These are phyloP conservation scores for Glossosoma conforme DNA, from an alignment of 1,140 invertebrate genomes.

Conservation along the genomic window DNA sequence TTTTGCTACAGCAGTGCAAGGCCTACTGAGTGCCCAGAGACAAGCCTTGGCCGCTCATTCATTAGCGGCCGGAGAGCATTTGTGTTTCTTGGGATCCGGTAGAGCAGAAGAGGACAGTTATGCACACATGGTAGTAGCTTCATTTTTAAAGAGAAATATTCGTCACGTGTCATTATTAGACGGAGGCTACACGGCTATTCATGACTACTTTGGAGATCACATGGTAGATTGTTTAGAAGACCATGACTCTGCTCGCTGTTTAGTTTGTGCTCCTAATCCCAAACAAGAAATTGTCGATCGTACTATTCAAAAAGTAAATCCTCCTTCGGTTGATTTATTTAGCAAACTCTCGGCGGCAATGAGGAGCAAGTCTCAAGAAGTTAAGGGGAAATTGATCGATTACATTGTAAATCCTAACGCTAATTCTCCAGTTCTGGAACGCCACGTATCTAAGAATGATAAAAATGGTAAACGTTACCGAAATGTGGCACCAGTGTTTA, in stretches of 20 bases:
- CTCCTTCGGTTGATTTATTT: slow-evolving; percentile 61
- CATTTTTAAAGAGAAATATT: slow-evolving; percentile 91
- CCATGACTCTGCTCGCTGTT: slow-evolving; percentile 71
- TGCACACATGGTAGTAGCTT: slow-evolving; percentile 97
- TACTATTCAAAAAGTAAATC: slow-evolving; percentile 37
- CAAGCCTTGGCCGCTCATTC: slow-evolving; percentile 86
- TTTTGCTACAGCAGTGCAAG: slow-evolving; percentile 93
- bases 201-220: slow-evolving; percentile 77
- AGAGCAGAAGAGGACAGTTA: slow-evolving; percentile 93
- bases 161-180: slow-evolving; percentile 88
- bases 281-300: slow-evolving; percentile 44
- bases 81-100: slow-evolving; percentile 96
- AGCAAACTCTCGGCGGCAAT: slow-evolving; percentile 75
- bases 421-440: slow-evolving; percentile 52
- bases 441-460: slow-evolving; percentile 78
- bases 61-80: slow-evolving; percentile 88
- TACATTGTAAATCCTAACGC: slow-evolving; percentile 86
- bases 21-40: slow-evolving; percentile 81
- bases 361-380: slow-evolving; percentile 85
- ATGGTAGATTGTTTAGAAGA: slow-evolving; percentile 74
- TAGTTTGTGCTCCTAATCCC: slow-evolving; percentile 67
- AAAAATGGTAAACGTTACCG: slow-evolving; percentile 82
- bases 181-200: slow-evolving; percentile 88
- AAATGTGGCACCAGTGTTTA: slow-evolving; percentile 89
- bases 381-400: slow-evolving; percentile 89